These are phyloP conservation scores for Hypena proboscidalis DNA, from an alignment of 2,888 invertebrate species.

Conservation along the genomic window DNA sequence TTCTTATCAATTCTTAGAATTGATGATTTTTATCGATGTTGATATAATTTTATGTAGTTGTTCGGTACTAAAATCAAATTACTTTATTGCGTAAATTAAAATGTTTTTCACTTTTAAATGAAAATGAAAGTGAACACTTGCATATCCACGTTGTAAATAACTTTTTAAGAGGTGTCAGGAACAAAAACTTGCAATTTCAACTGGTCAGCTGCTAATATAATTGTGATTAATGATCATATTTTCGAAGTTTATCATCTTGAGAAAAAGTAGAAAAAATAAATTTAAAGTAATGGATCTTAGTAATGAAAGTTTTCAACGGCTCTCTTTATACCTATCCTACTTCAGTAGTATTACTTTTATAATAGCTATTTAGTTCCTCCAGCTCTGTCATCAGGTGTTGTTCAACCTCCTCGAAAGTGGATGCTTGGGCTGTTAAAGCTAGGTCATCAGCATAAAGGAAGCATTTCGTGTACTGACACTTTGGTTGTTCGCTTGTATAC, in stretches of 20 bases:
- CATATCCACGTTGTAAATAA: conserved; percentile 2
- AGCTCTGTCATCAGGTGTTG: too few species aligned
- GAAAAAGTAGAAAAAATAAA: not conserved
- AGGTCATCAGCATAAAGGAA: too few species aligned
- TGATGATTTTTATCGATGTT: conserved; percentile 11
- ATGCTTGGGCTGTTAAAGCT: too few species aligned
- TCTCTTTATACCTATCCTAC: not conserved
- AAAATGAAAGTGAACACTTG: not conserved
- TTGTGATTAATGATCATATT: not conserved
- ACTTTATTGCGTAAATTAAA: conserved; percentile 1
- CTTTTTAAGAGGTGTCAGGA: not conserved
- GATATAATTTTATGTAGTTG: conserved; percentile 9
- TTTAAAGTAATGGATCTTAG: not conserved
- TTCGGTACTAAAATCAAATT: conserved; percentile 6
- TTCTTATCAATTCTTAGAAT: conserved; percentile 37
- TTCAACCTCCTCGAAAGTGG: too few species aligned
- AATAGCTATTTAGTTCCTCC: too few species aligned
- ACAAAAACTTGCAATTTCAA: not conserved
- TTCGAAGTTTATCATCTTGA: not conserved
- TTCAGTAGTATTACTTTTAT: too few species aligned
- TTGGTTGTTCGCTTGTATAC: too few species aligned
- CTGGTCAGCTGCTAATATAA: not conserved
- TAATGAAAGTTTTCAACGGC: not conserved
- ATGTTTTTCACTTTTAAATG: not conserved
- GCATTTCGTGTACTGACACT: too few species aligned